Base-by-base conservation (phyloP, 1,140 invertebrate genomes). In the Holotrichia oblita region DNA sequence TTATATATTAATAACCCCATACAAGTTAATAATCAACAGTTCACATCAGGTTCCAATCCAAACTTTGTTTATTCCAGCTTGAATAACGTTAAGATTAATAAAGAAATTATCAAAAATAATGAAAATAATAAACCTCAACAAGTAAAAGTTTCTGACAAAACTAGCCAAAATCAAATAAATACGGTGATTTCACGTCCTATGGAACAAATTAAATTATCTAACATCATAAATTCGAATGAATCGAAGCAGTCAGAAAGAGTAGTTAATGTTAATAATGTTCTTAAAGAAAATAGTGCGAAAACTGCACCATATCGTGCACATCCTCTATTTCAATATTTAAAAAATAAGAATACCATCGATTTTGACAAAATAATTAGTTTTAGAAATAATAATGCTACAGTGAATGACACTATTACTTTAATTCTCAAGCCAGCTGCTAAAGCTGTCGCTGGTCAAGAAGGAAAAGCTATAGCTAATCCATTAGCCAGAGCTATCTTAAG, bases 381-480 rank as follows among this genome's bases (percentile, higher is more conserved):
- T 69, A 81, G 83, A 24, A 77, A 79, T 61, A 77, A 79, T 72
- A 22, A 85, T 83, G 59, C 64, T 22, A 77, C 74, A 0, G 76
- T 79, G 81, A 82, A 73, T 77, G 85, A 87, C 59, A 78, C 82
- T 17, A 85, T 89, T 0, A 89, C 87, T 0, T 81, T 93, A 3
- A 89, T 90, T 80, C 83, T 94, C 69, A 90, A 90, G 80, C 93
- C 93, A 0, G 85, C 88, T 48, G 91, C 93, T 7, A 89, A 89
- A 82, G 90, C 93, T 2, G 85, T 90, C 9, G 92, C 90, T 42
- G 91, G 91, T 0, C 85, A 88, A 20, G 88, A 89, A n/a, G 93
- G 93, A 20, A 88, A 89, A 8, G 92, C 93, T 44, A 88, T 94
- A 14, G 90, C 93, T 3, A 90, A 90, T 77, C 92, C 93, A n/a